Base-by-base conservation (phyloP, 35 echinoderm and acorn worm species). In the Patiria miniata region DNA sequence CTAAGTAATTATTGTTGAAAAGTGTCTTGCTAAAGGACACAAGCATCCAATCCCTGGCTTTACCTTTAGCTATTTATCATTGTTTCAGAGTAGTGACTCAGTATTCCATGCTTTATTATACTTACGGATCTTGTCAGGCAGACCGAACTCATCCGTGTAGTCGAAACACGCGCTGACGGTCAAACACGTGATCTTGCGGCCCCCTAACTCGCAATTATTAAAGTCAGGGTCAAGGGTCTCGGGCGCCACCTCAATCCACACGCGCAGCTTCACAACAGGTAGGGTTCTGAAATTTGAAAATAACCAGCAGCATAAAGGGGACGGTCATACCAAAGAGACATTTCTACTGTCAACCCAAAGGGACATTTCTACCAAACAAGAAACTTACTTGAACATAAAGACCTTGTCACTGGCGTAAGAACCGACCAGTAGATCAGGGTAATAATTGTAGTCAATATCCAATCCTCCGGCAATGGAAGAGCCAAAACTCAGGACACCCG, bases 351-450 rank as follows among this genome's bases (percentile, higher is more conserved):
- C 14, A 7, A 0, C 28, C 1, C 73, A 33, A 1, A 28, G 33
- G 18, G 17, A 33, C 5, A n/a, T 10, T n/a, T n/a, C n/a, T n/a
- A n/a, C n/a, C n/a, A n/a, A 18, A n/a, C 19, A 21, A 78, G 9
- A 16, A 7, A 86, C 68, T 77, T 78, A 94, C 93, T 90, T 94
- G 61, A 91, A 94, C 17, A 90, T 15, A 29, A 80, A 36, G 29
- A 90, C 83, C 38, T 78, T 47, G n/a, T 94, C 93, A 57, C 68
- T 94, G 34, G 83, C 93, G 61, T 90, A 87, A 23, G 95, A 91
- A 2, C 95, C 95, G 5, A 93, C 82, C 1, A 77, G 68, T 38
- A 97, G 87, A 85, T 97, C 95, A 21, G 68, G 85, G 57, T 93
- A 91, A 30, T 2, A 34, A 68, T 93, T 97, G 5, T 32, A 37